These are phyloP conservation scores for Dallia pectoralis DNA, from an alignment of 2,797 vertebrate genomes.

Conservation along the genomic window DNA sequence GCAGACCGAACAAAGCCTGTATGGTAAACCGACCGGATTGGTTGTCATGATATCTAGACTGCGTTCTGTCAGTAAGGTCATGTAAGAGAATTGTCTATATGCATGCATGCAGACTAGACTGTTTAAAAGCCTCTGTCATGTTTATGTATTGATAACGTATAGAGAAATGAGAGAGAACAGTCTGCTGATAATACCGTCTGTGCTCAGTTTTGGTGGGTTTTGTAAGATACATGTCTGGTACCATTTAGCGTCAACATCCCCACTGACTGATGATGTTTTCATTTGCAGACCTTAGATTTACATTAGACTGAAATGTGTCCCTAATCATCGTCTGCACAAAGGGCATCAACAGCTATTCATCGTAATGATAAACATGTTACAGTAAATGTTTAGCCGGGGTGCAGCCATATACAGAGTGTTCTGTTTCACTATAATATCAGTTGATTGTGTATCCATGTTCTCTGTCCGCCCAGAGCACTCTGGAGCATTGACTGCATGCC, in stretches of 20 bases:
- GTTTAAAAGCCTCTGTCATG: neutral
- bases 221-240: constrained; percentile 41
- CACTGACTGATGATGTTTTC: constrained; percentile 15
- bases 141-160: neutral
- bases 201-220: constrained; percentile 24
- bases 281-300: constrained; percentile 27
- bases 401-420: constrained; percentile 13
- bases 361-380: neutral
- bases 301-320: constrained; percentile 17
- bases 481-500: constrained; percentile 4
- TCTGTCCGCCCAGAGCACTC: constrained; percentile 15
- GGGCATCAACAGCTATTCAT: constrained; percentile 6
- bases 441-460: constrained; percentile 29
- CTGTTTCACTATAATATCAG: constrained; percentile 23
- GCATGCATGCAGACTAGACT: neutral
- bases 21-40: constrained; percentile 25
- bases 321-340: constrained; percentile 7
- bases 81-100: neutral
- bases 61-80: neutral
- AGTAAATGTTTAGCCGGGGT: constrained; percentile 12
- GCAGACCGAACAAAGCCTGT: constrained; percentile 55
- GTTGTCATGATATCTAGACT: neutral
- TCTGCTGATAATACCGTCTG: neutral
- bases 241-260: constrained; percentile 42
- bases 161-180: neutral